Percentiles rank a stretch among this genome's conserved stretches.
phyloP scores from a whole-genome alignment of 2,888 invertebrate genomes.

The Epistrophe eligans region DNA sequence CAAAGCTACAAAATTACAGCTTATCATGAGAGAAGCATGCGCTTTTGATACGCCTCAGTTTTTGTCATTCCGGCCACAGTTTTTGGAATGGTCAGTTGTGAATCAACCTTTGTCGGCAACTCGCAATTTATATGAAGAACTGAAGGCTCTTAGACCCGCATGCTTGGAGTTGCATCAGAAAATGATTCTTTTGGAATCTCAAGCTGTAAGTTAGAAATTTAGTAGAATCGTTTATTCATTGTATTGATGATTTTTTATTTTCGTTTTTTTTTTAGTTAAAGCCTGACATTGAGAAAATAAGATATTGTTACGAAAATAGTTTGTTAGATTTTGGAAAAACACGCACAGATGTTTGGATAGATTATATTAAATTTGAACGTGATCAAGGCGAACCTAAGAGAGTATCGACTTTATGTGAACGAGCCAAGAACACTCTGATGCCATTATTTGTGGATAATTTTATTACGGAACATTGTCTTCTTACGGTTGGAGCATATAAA shows the following conservation, averaged over 20 bases:
- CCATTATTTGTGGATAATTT: conserved; percentile 78
- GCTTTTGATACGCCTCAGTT: conserved; percentile 78
- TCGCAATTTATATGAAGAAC: conserved; percentile 86
- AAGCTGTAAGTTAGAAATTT: conserved; percentile 78
- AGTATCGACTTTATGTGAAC: conserved; percentile 86
- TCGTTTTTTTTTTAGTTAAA: conserved; percentile 79
- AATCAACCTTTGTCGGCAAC: conserved; percentile 83
- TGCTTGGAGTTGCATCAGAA: conserved; percentile 86
- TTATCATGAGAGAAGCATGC: conserved; percentile 80
- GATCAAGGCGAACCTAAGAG: conserved; percentile 86
- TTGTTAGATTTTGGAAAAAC: conserved; percentile 88
- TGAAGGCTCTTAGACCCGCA: conserved; percentile 86
- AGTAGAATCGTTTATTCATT: neutral
- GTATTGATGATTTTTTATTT: conserved; percentile 23
- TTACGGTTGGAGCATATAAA: conserved; percentile 60
- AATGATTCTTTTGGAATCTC: conserved; percentile 85
- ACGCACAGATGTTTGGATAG: conserved; percentile 89
- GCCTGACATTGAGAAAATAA: conserved; percentile 84
- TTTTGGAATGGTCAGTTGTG: conserved; percentile 79
- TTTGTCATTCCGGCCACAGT: conserved; percentile 79
- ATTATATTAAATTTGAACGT: conserved; percentile 89
- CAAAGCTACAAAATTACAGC: conserved; percentile 77
- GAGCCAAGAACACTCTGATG: conserved; percentile 87
- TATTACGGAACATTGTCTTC: conserved; percentile 77
- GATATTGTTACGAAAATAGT: conserved; percentile 87